Percentiles rank a stretch among this genome's conserved stretches.
phyloP scores from a whole-genome alignment of 2,888 invertebrate species.

The Ischnus inquisitorius region DNA sequence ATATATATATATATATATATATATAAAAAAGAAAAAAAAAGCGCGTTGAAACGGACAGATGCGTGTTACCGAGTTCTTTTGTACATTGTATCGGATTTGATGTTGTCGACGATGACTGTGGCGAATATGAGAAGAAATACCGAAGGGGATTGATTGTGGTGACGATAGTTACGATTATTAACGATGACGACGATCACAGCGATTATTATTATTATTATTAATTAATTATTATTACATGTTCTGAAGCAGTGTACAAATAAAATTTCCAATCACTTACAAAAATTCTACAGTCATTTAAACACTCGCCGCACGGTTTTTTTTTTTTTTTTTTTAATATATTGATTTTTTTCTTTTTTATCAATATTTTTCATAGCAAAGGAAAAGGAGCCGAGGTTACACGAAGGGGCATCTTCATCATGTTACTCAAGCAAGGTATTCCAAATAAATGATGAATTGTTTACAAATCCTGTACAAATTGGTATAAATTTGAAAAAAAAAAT shows the following conservation, averaged over 20 bases:
- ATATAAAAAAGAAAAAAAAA: slow-evolving; percentile 28
- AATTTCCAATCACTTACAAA: slow-evolving; percentile 73
- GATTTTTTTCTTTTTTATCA: slow-evolving; percentile 11
- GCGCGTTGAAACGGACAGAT: slow-evolving; percentile 60
- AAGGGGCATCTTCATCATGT: slow-evolving; percentile 57
- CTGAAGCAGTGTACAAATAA: slow-evolving; percentile 73
- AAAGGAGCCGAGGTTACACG: slow-evolving; percentile 25
- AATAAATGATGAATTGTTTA: slow-evolving; percentile 71
- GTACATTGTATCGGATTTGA: slow-evolving; percentile 71
- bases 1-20: too few relatives aligned
- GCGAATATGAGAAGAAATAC: slow-evolving; percentile 45
- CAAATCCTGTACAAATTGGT: slow-evolving; percentile 66
- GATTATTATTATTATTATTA: slow-evolving; percentile 70
- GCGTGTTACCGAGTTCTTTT: slow-evolving; percentile 68
- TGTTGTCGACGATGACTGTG: slow-evolving; percentile 69
- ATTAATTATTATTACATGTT: slow-evolving; percentile 72
- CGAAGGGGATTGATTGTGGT: slow-evolving; percentile 65
- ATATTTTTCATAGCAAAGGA: slow-evolving; percentile 22
- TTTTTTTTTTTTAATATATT: neutral
- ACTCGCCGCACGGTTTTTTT: slow-evolving; percentile 48
- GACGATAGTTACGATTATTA: slow-evolving; percentile 71
- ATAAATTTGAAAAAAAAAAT: too few relatives aligned
- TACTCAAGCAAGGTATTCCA: slow-evolving; percentile 64
- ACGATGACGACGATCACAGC: slow-evolving; percentile 69
- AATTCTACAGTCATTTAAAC: slow-evolving; percentile 61